Base-by-base conservation (phyloP, 2,797 vertebrate species). In the Leptatherina wallacei region DNA sequence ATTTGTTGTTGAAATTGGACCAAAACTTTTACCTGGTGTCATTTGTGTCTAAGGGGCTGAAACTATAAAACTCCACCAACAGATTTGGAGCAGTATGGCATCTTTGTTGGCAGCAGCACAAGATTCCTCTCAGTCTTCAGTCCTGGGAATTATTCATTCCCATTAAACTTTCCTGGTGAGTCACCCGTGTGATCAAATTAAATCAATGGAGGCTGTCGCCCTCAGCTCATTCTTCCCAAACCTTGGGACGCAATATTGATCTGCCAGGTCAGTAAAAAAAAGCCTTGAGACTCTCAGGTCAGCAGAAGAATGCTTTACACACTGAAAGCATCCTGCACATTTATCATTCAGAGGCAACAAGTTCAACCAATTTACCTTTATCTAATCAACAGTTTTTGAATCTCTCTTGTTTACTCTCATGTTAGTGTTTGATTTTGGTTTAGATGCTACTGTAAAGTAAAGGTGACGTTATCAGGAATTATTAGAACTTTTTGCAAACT, bases 171-270 rank as follows among this genome's bases (percentile, higher is more conserved):
- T 56, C n/a, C n/a, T n/a, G 33, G 66, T 81, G 80, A 82, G 47
- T 80, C 79, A 80, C 70, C 73, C 55, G 62, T 57, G 54, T 66
- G 71, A 81, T 65, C 47, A 29, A 24, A 29, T 55, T 59, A 73
- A 65, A 83, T 27, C 32, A 69, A 54, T 47, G 12, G 22, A 3
- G 27, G 9, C 49, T 30, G 58, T 78, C 44, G 29, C 32, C 67
- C 40, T 64, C 35, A 30, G 38, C 24, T 47, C 52, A 55, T 55
- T 55, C 27, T 14, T 52, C 59, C 62, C 58, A 68, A 65, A 61
- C 57, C 54, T 65, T 69, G 10, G 51, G 32, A 68, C 30, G 27
- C n/a, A 2, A 61, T 24, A 58, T 51, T 22, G 52, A 75, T 56
- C 63, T 44, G 68, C 67, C 73, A 44, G 1, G 16, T 42, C 55